Percentiles rank a stretch among this genome's conserved stretches.
Evolutionary conservation across 2,797 vertebrate genomes (phyloP).

Genomic region (Galago senegalensis): DNA sequence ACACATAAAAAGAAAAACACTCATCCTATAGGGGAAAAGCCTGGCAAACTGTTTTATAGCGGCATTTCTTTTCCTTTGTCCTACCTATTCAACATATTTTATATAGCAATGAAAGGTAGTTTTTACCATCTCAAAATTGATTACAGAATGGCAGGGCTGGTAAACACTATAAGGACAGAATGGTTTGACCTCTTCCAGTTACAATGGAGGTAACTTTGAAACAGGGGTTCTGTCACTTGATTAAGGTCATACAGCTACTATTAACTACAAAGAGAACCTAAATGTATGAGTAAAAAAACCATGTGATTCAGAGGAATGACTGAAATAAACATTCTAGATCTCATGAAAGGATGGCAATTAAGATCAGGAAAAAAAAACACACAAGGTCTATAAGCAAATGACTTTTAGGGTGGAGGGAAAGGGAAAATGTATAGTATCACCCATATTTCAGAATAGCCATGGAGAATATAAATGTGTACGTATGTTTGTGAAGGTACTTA

Average conservation of each 20-base stretch:
- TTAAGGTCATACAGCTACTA: slow-evolving; percentile 51
- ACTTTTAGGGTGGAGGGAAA: neutral
- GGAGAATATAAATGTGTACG: slow-evolving; percentile 41
- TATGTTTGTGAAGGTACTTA: slow-evolving; percentile 12
- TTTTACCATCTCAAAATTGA: slow-evolving; percentile 49
- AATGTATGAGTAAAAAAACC: slow-evolving; percentile 38
- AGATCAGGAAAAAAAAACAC: slow-evolving; percentile 9
- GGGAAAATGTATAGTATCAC: neutral
- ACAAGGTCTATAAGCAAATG: slow-evolving; percentile 49
- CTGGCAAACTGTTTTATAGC: neutral
- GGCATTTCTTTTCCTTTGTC: slow-evolving; percentile 38
- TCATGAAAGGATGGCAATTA: slow-evolving; percentile 9
- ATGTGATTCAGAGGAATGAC: slow-evolving; percentile 16
- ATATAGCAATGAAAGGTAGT: slow-evolving; percentile 1
- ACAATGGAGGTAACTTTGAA: slow-evolving; percentile 57
- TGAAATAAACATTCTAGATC: slow-evolving; percentile 29
- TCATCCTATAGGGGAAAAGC: neutral
- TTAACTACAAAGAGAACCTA: neutral
- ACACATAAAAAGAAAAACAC: neutral
- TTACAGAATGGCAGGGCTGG: neutral
- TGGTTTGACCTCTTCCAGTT: slow-evolving; percentile 42
- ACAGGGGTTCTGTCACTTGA: neutral
- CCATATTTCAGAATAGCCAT: neutral
- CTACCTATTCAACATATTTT: slow-evolving; percentile 41
- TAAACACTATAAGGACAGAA: slow-evolving; percentile 18